Evolutionary conservation across 2,888 invertebrate genomes (phyloP).

Genomic region (Cataglyphis albicans): DNA sequence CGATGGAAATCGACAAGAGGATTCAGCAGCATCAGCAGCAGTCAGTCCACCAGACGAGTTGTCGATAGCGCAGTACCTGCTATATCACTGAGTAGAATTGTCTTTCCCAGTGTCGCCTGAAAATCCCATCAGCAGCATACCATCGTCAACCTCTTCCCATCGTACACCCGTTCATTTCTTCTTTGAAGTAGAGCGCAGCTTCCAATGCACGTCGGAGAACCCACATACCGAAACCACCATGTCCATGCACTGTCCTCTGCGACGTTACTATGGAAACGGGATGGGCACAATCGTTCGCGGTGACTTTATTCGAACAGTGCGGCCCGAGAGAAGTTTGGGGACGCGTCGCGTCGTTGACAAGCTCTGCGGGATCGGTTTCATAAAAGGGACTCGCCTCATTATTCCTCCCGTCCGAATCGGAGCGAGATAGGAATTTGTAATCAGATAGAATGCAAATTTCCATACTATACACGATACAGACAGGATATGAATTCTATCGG

Average conservation of each 20-base stretch:
- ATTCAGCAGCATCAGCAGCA: constrained; percentile 83
- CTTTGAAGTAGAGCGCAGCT: constrained; percentile 66
- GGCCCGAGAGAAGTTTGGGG: constrained; percentile 54
- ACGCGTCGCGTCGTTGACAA: constrained; percentile 28
- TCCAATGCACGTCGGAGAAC: constrained; percentile 70
- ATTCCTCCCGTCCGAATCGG: constrained; percentile 44
- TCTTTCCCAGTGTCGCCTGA: constrained; percentile 67
- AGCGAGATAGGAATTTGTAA: constrained; percentile 52
- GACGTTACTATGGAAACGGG: constrained; percentile 56
- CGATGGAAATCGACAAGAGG: constrained; percentile 73
- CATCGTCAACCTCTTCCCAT: constrained; percentile 53
- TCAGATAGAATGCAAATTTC: constrained; percentile 38
- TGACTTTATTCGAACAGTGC: constrained; percentile 69
- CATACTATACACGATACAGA: neutral
- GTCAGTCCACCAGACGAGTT: constrained; percentile 86
- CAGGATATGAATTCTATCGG: constrained; percentile 12
- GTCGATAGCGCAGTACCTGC: constrained; percentile 82
- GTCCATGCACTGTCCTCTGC: constrained; percentile 62
- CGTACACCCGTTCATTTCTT: constrained; percentile 55
- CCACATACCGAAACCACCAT: constrained; percentile 62
- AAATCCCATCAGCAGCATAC: constrained; percentile 62
- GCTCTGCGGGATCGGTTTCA: constrained; percentile 61
- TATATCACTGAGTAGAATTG: constrained; percentile 80
- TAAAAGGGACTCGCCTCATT: constrained; percentile 42
- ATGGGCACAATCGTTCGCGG: constrained; percentile 53